Conservation (phyloP, 2,797 vertebrate genomes). For the Iguana delicatissima region DNA sequence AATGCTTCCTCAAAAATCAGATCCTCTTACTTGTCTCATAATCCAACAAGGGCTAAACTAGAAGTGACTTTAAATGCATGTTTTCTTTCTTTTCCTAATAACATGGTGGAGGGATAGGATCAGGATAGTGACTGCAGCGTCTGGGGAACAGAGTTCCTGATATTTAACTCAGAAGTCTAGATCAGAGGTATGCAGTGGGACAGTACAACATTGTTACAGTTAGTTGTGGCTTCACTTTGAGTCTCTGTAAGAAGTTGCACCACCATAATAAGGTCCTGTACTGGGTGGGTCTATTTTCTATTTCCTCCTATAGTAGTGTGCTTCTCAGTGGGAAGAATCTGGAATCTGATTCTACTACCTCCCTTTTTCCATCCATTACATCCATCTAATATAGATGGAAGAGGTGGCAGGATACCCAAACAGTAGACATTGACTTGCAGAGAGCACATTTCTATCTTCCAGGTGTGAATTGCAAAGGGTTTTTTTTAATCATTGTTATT, state of each 20-base stretch:
- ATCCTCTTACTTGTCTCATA: background rate
- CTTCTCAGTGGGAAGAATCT: background rate
- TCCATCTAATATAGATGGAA: too few relatives aligned
- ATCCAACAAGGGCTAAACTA: background rate
- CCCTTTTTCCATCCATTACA: background rate
- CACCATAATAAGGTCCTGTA: background rate
- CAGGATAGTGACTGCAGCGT: too few relatives aligned
- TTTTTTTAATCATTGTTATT: background rate
- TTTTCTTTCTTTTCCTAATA: too few relatives aligned
- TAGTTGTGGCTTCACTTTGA: background rate
- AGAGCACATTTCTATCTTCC: background rate
- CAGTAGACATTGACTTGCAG: background rate
- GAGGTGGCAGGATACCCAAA: background rate
- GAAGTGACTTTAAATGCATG: background rate
- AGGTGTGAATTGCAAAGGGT: too few relatives aligned
- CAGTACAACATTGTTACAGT: too few relatives aligned
- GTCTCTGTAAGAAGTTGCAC: background rate
- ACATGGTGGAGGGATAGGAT: too few relatives aligned
- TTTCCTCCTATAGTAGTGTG: background rate
- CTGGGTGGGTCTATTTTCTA: background rate
- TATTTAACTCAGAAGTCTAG: background rate
- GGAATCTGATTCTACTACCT: background rate
- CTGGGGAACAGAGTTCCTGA: background rate
- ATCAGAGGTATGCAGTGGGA: background rate
- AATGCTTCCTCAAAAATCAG: background rate